Evolutionary conservation across 2,797 vertebrate species (phyloP).

Genomic region (Knipowitschia caucasica): DNA sequence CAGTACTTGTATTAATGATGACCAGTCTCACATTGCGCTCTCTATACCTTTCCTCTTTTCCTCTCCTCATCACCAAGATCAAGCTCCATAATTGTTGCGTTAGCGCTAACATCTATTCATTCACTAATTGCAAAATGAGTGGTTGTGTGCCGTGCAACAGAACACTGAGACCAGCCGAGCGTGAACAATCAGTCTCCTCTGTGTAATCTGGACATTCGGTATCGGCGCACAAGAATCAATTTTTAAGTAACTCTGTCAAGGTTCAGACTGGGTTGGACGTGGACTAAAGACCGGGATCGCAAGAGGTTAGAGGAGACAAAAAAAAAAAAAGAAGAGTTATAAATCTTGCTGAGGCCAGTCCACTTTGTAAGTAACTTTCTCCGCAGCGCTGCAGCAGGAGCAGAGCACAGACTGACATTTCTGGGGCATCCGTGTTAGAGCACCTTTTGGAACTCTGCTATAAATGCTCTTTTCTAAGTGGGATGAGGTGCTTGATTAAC

Average conservation of each 20-base stretch:
- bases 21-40: constrained; percentile 30
- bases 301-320: constrained; percentile 34
- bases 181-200: not conserved
- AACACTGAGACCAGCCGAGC: constrained; percentile 17
- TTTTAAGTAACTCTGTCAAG: constrained; percentile 19
- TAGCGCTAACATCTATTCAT: constrained; percentile 38
- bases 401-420: constrained; percentile 57
- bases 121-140: constrained; percentile 31
- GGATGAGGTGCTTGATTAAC: not conserved
- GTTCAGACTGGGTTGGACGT: constrained; percentile 10
- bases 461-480: constrained; percentile 1
- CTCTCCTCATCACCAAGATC: constrained; percentile 35
- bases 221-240: constrained; percentile 19
- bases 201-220: constrained; percentile 16
- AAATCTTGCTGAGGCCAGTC: constrained; percentile 49
- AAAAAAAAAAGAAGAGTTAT: constrained; percentile 32
- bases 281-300: constrained; percentile 29
- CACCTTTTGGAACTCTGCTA: constrained; percentile 12
- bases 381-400: constrained; percentile 35
- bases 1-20: no score
- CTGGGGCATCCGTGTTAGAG: constrained; percentile 52
- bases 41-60: constrained; percentile 31
- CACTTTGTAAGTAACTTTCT: constrained; percentile 39
- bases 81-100: constrained; percentile 43
- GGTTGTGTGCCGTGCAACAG: constrained; percentile 19